Base-by-base conservation (phyloP, 2,113 vertebrate genomes). In the Genyomyrus donnyi region DNA sequence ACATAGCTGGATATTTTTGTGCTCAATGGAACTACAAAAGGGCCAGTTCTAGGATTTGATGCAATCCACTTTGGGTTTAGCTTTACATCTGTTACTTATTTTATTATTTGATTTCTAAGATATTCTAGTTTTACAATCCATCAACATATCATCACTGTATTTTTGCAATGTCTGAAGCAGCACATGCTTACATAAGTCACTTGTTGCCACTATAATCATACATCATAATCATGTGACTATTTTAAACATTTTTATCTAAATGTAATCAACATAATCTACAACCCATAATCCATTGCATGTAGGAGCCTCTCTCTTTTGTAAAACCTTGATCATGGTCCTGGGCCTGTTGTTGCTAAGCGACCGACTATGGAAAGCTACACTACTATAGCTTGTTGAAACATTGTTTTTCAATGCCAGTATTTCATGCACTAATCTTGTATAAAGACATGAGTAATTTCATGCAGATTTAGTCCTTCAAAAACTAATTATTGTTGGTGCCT, bases 321-420 rank as follows among this genome's bases (percentile, higher is more conserved):
- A 35, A 62, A 17, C 42, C 53, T 56, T 84, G 50, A 89, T 87
- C 90, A 80, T 74, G 88, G 90, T 90, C 88, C 85, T 90, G 88
- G 45, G 91, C 90, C 94, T 93, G 92, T 91, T 92, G 95, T 96
- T 95, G 93, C 95, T 94, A 95, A 92, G 95, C 95, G 95, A 96
- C 95, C 85, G 35, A 52, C 74, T 74, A 89, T 52, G 42, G 52
- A 49, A 74, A 88, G 52, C 88, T 74, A 52, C 13, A 52, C 13
- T 52, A 56, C n/a, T 66, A 89, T 48, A 53, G 85, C 74, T 45
- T 77, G 77, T 74, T 88, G 85, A 70, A 89, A 77, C 70, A 85
- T 31, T 31, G 45, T 88, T 90, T 70, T 80, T 24, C 62, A 45
- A 83, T 46, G 10, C 24, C 48, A 45, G 15, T 74, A 80, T 53